phyloP scores from a whole-genome alignment of 2,113 vertebrate species.

The Carlito syrichta region DNA sequence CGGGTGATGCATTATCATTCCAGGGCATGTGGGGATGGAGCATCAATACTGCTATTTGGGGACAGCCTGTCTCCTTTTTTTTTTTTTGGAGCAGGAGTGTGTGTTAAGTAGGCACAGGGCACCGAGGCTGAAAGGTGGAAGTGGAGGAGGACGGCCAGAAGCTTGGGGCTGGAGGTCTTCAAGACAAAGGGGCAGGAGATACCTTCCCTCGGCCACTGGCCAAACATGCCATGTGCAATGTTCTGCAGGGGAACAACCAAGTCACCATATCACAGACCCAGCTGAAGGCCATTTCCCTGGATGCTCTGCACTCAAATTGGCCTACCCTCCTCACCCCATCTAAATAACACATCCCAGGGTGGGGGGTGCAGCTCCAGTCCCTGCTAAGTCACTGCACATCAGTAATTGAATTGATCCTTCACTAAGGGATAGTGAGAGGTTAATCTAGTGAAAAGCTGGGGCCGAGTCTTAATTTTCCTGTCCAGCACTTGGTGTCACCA shows the following conservation, averaged over 20 bases:
- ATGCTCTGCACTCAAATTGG: rapidly evolving
- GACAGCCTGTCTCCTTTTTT: background rate
- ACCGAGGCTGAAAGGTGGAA: background rate
- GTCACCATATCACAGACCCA: background rate
- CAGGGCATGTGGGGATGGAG: background rate
- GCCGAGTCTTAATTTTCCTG: background rate
- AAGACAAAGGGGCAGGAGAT: background rate
- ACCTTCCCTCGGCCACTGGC: background rate
- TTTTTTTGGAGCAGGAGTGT: background rate
- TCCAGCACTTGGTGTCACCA: background rate
- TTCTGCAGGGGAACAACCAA: background rate
- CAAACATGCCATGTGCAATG: background rate
- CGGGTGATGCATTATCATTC: slow-evolving; percentile 56
- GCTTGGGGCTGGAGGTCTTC: rapidly evolving
- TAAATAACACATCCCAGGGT: no score
- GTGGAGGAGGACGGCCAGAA: background rate
- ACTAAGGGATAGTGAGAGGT: background rate
- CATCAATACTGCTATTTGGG: background rate
- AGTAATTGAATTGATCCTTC: background rate
- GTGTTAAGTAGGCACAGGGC: rapidly evolving
- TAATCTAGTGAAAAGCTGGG: background rate
- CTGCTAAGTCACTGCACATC: no score
- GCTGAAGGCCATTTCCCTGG: background rate
- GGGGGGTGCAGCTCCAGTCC: background rate
- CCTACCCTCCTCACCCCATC: background rate